Percentiles rank a stretch among this genome's conserved stretches.
Evolutionary conservation across 2,797 vertebrate genomes (phyloP).

Genomic region (Tauraco hartlaubi): DNA sequence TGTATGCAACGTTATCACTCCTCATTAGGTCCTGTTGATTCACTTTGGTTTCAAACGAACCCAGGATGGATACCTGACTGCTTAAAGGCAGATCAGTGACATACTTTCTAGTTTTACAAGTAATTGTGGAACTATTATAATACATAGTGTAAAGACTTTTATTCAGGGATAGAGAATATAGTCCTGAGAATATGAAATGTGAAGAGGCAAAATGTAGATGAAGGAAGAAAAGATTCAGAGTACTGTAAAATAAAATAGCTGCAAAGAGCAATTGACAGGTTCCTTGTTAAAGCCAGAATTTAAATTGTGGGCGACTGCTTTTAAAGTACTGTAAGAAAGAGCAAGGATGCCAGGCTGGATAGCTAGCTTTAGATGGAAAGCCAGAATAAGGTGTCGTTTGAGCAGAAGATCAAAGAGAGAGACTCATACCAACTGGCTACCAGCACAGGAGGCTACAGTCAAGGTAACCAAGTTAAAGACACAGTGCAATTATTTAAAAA

Average conservation of each 20-base stretch:
- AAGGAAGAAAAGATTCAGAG: background rate
- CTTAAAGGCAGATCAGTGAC: background rate
- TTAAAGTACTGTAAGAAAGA: slow-evolving; percentile 10
- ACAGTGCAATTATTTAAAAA: slow-evolving; percentile 12
- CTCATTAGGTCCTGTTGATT: background rate
- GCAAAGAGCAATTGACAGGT: background rate
- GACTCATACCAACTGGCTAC: background rate
- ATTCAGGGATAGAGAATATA: background rate
- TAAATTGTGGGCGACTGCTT: background rate
- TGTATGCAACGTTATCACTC: background rate
- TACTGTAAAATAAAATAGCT: slow-evolving; percentile 13
- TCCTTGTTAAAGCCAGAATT: slow-evolving; percentile 1
- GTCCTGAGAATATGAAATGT: background rate
- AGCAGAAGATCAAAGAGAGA: slow-evolving; percentile 11
- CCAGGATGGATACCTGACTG: background rate
- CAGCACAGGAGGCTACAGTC: background rate
- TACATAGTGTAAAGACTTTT: background rate
- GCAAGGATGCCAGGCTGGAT: background rate
- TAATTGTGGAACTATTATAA: background rate
- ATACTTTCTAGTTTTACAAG: background rate
- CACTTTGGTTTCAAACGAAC: background rate
- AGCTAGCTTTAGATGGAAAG: slow-evolving; percentile 5
- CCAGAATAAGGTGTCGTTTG: slow-evolving; percentile 32
- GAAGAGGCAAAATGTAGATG: background rate
- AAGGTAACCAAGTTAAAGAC: slow-evolving; percentile 9